Conservation (phyloP, 2,888 invertebrate genomes). For the Erebia ligea region DNA sequence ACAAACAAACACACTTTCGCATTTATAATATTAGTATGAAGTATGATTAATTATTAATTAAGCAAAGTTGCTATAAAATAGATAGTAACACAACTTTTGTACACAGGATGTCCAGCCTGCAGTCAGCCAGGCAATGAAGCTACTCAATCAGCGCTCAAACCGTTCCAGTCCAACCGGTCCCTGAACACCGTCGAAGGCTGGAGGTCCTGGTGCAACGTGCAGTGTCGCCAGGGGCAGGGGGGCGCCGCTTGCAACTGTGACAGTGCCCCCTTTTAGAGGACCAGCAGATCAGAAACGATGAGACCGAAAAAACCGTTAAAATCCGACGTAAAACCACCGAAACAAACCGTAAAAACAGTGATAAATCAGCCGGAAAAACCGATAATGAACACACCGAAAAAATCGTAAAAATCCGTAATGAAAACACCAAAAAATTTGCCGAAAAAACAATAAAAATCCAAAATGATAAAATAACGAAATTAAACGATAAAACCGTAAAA, state of each 20-base stretch:
- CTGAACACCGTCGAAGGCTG: conserved; percentile 77
- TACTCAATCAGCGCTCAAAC: conserved; percentile 24
- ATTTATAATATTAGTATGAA: too few relatives aligned
- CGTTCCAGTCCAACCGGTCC: conserved; percentile 37
- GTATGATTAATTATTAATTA: too few relatives aligned
- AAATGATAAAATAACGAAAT: too few relatives aligned
- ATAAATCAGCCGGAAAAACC: not conserved
- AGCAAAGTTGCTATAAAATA: too few relatives aligned
- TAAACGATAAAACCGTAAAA: too few relatives aligned
- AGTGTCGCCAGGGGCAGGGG: conserved; percentile 87
- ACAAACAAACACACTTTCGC: too few relatives aligned
- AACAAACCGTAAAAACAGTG: not conserved
- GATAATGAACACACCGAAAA: not conserved
- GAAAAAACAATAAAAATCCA: not conserved
- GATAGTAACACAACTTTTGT: not conserved
- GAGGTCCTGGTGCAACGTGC: conserved; percentile 85
- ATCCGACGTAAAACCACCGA: not conserved
- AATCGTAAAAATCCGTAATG: not conserved
- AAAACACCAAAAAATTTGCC: not conserved
- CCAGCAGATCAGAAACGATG: not conserved
- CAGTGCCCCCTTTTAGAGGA: conserved; percentile 82
- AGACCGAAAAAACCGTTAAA: not conserved
- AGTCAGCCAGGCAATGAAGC: conserved; percentile 39
- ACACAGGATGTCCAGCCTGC: conserved; percentile 73
- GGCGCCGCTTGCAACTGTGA: conserved; percentile 91